Conservation (phyloP, 2,797 vertebrate species). For the Cygnus olor region DNA sequence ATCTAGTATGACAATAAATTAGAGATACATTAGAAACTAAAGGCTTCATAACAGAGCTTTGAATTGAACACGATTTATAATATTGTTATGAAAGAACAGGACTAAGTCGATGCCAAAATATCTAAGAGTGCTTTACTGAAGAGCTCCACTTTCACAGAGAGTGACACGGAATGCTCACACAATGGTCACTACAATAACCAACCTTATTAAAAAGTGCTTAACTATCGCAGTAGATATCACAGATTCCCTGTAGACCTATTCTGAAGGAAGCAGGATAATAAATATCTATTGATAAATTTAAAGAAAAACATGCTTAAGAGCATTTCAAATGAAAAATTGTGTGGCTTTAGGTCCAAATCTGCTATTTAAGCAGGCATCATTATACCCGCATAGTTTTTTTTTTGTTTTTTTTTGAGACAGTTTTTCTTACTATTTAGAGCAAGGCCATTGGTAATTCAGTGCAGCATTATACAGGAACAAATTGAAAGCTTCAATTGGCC, state of each 20-base stretch:
- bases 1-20: not conserved
- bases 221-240: not conserved
- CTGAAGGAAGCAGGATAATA: not conserved
- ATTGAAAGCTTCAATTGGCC: not conserved
- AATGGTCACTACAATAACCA: not conserved
- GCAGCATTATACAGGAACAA: not conserved
- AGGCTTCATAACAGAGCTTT: not conserved
- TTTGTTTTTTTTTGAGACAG: not conserved
- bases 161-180: not conserved
- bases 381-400: not conserved
- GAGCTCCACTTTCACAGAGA: not conserved
- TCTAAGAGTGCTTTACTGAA: not conserved
- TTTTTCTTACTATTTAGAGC: not conserved
- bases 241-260: not conserved
- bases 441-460: not conserved
- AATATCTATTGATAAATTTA: not conserved
- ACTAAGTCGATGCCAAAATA: not conserved
- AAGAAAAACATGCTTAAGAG: not conserved
- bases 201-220: conserved; percentile 12
- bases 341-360: not conserved
- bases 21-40: not conserved
- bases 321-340: not conserved
- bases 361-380: not conserved
- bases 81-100: not conserved
- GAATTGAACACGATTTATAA: not conserved